These are phyloP conservation scores for Gallinago stenura DNA, from an alignment of 2,797 vertebrate genomes.

Conservation along the genomic window DNA sequence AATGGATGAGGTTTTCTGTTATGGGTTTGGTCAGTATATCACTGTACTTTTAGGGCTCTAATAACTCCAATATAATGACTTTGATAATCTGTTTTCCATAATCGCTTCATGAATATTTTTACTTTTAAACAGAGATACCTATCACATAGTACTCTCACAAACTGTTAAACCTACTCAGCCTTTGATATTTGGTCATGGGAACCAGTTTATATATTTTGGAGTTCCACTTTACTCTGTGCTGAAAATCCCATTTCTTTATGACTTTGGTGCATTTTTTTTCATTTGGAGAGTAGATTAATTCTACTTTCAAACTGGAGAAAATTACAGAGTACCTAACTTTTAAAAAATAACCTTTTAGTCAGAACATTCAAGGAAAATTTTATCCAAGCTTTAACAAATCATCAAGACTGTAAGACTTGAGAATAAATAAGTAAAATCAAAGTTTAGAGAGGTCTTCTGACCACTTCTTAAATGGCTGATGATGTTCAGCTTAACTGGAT, in stretches of 20 bases:
- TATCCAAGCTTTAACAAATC: not conserved
- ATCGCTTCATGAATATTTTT: not conserved
- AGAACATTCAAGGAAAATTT: not conserved
- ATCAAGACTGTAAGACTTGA: not conserved
- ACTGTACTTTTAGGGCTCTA: not conserved
- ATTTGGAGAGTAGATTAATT: conserved; percentile 29
- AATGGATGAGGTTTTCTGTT: not conserved
- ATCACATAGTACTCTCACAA: not conserved
- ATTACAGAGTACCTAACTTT: not conserved
- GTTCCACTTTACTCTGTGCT: conserved; percentile 31
- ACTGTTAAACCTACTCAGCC: conserved; percentile 7
- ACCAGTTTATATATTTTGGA: not conserved
- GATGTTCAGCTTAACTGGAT: not conserved
- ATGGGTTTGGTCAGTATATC: not conserved
- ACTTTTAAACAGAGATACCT: not conserved
- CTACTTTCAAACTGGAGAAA: not conserved
- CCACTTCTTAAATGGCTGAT: not conserved
- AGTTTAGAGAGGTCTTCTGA: not conserved
- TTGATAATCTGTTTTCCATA: conserved; percentile 42
- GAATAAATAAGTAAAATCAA: not conserved
- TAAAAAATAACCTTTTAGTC: not conserved
- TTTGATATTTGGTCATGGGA: conserved; percentile 26
- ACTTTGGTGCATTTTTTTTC: not conserved
- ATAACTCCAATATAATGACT: not conserved
- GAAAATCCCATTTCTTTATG: conserved; percentile 22